A percentile compares a stretch with the other conserved stretches of the same genome.
phyloP scores from a whole-genome alignment of 2,113 vertebrate genomes.

The Nothocercus julius region DNA sequence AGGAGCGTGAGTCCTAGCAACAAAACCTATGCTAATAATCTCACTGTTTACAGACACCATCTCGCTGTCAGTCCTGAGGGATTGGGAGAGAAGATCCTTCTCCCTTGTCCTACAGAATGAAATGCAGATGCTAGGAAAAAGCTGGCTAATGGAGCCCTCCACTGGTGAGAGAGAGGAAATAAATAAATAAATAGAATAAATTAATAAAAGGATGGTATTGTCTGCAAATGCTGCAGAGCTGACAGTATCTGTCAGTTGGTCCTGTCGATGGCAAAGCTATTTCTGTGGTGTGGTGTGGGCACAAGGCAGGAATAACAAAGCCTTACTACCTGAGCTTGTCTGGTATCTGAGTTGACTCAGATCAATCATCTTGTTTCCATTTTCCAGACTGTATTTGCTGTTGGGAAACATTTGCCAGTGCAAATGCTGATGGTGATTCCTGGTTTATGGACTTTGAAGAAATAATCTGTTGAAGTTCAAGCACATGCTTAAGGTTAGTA shows the following conservation, averaged over 20 bases:
- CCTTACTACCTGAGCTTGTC: not conserved
- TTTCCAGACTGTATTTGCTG: slow-evolving; percentile 26
- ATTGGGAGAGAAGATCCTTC: not conserved
- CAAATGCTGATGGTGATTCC: not conserved
- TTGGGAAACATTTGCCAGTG: slow-evolving; percentile 24
- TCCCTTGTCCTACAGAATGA: not conserved
- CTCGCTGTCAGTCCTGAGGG: not conserved
- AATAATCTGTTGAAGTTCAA: not conserved
- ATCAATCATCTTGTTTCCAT: not conserved
- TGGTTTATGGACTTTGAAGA: fast-evolving
- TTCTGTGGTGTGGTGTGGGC: not conserved
- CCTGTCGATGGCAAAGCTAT: not conserved
- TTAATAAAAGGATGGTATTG: not conserved
- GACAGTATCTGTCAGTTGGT: not conserved
- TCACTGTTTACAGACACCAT: not conserved
- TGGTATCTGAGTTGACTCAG: not conserved
- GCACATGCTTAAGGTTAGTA: slow-evolving; percentile 35
- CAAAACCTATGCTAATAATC: not conserved
- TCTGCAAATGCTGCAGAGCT: not conserved
- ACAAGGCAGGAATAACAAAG: not conserved
- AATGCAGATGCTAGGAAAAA: not conserved
- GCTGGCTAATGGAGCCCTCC: not conserved
- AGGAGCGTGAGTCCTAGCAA: not conserved
- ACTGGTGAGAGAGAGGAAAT: not conserved
- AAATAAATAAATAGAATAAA: not conserved